Evolutionary conservation across 2,888 invertebrate species (phyloP).

Genomic region (Dicyrtomina minuta): DNA sequence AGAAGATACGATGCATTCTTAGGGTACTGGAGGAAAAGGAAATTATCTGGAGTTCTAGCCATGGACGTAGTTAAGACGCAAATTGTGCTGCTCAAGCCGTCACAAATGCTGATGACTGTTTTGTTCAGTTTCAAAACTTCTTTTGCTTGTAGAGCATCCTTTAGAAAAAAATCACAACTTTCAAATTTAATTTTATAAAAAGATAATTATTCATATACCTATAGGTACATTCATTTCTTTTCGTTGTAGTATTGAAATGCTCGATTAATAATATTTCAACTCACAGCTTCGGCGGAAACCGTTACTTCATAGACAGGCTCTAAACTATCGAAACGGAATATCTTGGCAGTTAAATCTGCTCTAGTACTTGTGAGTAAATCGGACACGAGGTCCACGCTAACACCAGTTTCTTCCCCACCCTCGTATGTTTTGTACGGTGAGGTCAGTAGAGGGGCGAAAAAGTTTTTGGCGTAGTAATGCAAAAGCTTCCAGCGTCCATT

Average conservation of each 20-base stretch:
- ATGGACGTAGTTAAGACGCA: constrained; percentile 24
- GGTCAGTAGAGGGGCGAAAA: constrained; percentile 77
- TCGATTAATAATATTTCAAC: too few relatives aligned
- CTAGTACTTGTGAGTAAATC: constrained; percentile 26
- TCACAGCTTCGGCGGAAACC: too few relatives aligned
- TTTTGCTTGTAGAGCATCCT: too few relatives aligned
- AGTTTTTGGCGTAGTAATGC: constrained; percentile 83
- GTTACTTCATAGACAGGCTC: not conserved
- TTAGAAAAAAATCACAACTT: too few relatives aligned
- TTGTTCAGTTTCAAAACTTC: too few relatives aligned
- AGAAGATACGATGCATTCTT: constrained; percentile 34
- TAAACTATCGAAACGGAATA: constrained; percentile 15
- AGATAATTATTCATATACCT: too few relatives aligned
- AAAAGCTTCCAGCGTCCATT: constrained; percentile 81
- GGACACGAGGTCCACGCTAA: constrained; percentile 48
- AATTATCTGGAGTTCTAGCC: constrained; percentile 63
- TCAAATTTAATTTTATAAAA: too few relatives aligned
- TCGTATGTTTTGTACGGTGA: constrained; percentile 55
- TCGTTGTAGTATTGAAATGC: too few relatives aligned
- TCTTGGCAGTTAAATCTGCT: not conserved
- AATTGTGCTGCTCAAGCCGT: not conserved
- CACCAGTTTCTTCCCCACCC: constrained; percentile 38
- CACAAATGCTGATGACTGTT: not conserved
- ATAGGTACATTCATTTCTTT: too few relatives aligned
- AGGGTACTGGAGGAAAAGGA: constrained; percentile 63